Base-by-base conservation (phyloP, 2,797 vertebrate species). In the Enoplosus armatus region DNA sequence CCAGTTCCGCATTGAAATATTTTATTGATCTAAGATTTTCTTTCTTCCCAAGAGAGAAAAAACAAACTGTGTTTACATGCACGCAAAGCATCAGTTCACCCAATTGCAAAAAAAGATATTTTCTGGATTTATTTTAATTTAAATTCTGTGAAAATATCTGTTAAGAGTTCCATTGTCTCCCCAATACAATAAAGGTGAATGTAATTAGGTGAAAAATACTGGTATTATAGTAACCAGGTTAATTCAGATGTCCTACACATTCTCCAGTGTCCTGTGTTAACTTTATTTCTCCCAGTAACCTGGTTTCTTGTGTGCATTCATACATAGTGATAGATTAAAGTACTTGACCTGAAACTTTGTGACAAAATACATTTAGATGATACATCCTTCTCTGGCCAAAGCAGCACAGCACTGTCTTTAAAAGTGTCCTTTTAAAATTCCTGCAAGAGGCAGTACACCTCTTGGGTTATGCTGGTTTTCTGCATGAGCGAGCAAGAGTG, bases 361-460 rank as follows among this genome's bases (percentile, higher is more conserved):
- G 69, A 81, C 61, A 72, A 77, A 75, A 62, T 53, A 83, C 18
- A 76, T 85, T 60, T 70, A 64, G 55, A 65, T 72, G 56, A 81
- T 55, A 12, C 29, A 29, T 66, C 45, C 26, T 75, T 66, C 53
- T 45, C 29, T 39, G 24, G 72, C 63, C 63, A 22, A 72, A 43
- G 35, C 50, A 26, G 51, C 58, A 18, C 33, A 41, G 55, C 7
- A 6, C 70, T 64, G 43, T 79, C 64, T 80, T 69, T 72, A 54
- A 84, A 83, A 80, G 7, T 64, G 55, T 77, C 50, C 59, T 56
- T 56, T 45, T 29, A 60, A 68, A 77, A 63, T 61, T 67, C 33
- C 71, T 63, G 64, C 48, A 27, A 72, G 71, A 62, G 33, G 48
- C 61, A 1, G 27, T 2, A 41, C 72, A 82, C 53, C 64, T 72